Evolutionary conservation across 2,888 invertebrate genomes (phyloP), one percentile per base, ranked within the genome.

Genomic region (Pyrochroa serraticornis): DNA sequence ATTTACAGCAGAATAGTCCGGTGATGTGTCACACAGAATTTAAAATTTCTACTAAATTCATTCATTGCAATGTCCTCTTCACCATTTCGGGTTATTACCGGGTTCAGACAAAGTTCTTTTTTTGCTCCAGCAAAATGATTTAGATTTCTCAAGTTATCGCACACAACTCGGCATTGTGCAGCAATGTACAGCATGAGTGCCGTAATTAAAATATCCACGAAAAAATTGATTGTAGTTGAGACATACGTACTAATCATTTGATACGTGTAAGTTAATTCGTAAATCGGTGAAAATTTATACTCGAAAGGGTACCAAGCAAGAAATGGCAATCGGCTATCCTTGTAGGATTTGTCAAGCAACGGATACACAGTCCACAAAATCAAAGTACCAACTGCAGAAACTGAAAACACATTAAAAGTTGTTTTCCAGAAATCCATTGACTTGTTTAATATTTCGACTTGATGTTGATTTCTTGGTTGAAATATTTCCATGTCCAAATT

Each of bases 331-430:
- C 38, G 43, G 31, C 44, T 35, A 7, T 54, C 45, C 34, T 55
- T 36, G 7, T 45, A 10, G 1, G 45, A 45, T 7, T 48, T 38
- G 38, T 61, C 54, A 36, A 67, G 49, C 8, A 66, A 33, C 14
- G 68, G 67, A 10, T 35, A 52, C 13, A 49, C 57, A 0, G 38
- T 12, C 39, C 64, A 38, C 6, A 58, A 37, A 9, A 53, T 50
- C 9, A 43, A 8, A 1, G 57, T 49, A 1, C 62, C 39, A 9
- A 59, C 9, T 30, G 49, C 34, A 55, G 57, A 53, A 1, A 54
- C 8, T 13, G 44, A 31, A 64, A 47, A 41, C 31, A 9, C 12
- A 5, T 56, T 45, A 48, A 62, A 10, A 60, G 42, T 14, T 3
- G 22, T 58, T 6, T 53, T 47, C 22, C 60, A 66, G 22, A 7